Evolutionary conservation across 1,140 invertebrate genomes (phyloP).

Genomic region (Euwallacea fornicatus): DNA sequence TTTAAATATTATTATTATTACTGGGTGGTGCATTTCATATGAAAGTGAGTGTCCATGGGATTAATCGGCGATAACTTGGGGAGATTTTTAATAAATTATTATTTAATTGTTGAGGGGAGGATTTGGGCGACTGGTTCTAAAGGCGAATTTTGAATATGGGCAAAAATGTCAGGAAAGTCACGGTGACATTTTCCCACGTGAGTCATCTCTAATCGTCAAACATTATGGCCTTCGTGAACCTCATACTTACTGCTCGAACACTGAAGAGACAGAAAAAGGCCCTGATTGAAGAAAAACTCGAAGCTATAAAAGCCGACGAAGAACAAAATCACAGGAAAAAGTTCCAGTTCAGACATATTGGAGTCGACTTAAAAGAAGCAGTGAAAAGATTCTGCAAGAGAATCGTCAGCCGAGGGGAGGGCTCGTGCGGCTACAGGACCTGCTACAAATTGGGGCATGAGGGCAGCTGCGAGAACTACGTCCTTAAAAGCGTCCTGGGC

Average conservation of each 20-base stretch:
- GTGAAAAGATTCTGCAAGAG: constrained; percentile 39
- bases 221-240: constrained; percentile 44
- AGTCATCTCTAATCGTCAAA: constrained; percentile 7
- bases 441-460: constrained; percentile 56
- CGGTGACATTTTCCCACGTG: no score
- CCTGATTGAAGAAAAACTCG: constrained; percentile 46
- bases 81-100: no score
- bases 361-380: constrained; percentile 33
- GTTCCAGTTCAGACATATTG: constrained; percentile 42
- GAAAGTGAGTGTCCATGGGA: no score
- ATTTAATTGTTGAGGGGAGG: no score
- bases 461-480: constrained; percentile 62
- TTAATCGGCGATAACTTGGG: no score
- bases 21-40: no score
- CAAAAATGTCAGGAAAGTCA: no score
- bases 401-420: constrained; percentile 37
- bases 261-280: constrained; percentile 39
- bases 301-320: constrained; percentile 38
- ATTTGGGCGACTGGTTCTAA: no score
- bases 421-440: constrained; percentile 35
- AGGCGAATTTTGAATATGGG: no score
- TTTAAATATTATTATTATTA: no score
- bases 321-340: constrained; percentile 29
- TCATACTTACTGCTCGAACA: constrained; percentile 43
- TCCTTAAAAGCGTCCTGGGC: constrained; percentile 62